A percentile compares a stretch with the other conserved stretches of the same genome.
Conservation (phyloP, 1,140 invertebrate genomes). For the Papilio xuthus region DNA sequence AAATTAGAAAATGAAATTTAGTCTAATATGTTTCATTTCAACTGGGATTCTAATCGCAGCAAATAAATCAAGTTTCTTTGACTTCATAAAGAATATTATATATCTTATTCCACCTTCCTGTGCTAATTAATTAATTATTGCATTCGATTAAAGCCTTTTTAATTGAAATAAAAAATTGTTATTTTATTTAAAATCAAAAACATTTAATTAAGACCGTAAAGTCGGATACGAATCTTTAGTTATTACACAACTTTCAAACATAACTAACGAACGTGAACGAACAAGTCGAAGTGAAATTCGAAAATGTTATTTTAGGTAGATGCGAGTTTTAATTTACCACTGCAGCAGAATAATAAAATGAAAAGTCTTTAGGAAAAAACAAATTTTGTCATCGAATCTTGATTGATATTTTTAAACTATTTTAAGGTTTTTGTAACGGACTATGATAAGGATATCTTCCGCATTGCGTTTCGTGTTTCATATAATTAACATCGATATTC, state of each 20-base stretch:
- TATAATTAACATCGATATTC: background rate
- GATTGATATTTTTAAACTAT: background rate
- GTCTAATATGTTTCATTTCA: background rate
- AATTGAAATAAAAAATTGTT: background rate
- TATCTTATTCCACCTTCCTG: too few species aligned
- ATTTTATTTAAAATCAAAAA: background rate
- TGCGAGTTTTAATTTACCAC: background rate
- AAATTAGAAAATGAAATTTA: background rate
- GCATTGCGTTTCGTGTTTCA: background rate
- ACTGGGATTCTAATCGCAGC: background rate
- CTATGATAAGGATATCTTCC: background rate
- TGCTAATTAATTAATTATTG: too few species aligned
- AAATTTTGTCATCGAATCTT: background rate
- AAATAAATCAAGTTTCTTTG: background rate
- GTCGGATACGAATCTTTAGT: background rate
- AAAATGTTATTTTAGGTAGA: background rate
- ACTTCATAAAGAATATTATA: too few species aligned
- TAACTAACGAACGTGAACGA: background rate
- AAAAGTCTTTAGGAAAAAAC: background rate
- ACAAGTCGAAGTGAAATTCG: background rate
- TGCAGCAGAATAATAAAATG: constrained; percentile 6
- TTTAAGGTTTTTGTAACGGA: background rate
- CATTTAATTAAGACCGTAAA: background rate
- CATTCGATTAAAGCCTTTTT: too few species aligned
- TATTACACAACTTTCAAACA: constrained; percentile 10